Evolutionary conservation across 2,113 vertebrate species (phyloP), one percentile per base, ranked within the genome.

Genomic region (Lophius piscatorius): DNA sequence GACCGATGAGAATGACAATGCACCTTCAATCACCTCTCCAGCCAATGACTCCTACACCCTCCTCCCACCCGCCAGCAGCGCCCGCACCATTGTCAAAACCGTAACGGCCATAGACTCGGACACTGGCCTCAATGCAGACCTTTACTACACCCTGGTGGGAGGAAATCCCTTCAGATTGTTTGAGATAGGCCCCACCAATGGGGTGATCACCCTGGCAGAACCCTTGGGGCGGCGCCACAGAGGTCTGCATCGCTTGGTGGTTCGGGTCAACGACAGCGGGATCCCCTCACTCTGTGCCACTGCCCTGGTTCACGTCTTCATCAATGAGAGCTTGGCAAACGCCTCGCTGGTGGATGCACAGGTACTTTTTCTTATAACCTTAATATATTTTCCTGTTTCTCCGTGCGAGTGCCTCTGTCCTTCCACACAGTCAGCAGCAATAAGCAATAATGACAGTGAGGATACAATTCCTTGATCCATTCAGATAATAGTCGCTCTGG

Each of bases 1-100:
- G 21, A 98, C 98, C 35, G 97, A 99, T 0, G 96, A 98, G 67
- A 99, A 99, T 0, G 97, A 99, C 91, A 99, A 99, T 0, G 92
- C 95, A 0, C 97, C 97, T 6, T 84, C 89, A 0, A 85, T 99
- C 51, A 93, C 91, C 22, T 91, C 93, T 36, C 97, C 96, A 13
- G 86, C 89, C 65, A 99, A 99, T 46, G 90, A 94, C 51, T 95
- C 97, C 45, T 97, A 95, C 81, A 93, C 93, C 0, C 89, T 98
- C 18, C 89, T 99, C 70, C 93, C 94, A 0, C 95, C 96, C 4
- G 94, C 95, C 7, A 98, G 95, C 81, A 91, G 91, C 11, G 91
- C 94, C 57, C 92, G 96, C 52, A 96, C 94, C 0, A 92, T 96
- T 1, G 96, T 99, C 31, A 91, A 92, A 8, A 96, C 95, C 0